These are phyloP conservation scores for Argentina silus DNA, from an alignment of 2,797 vertebrate genomes.

Conservation along the genomic window DNA sequence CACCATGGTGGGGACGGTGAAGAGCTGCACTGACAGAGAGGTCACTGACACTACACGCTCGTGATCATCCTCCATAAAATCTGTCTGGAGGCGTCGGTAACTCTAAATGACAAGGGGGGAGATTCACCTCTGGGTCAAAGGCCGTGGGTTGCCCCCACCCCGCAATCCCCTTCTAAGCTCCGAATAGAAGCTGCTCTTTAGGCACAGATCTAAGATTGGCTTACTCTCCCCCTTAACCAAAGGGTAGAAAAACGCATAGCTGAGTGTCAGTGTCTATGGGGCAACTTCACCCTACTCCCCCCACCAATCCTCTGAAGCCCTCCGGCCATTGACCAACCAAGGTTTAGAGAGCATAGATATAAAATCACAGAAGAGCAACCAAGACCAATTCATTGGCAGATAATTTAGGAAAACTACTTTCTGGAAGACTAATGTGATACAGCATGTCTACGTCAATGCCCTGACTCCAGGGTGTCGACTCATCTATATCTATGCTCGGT, in stretches of 20 bases:
- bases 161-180: background rate
- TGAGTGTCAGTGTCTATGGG: background rate
- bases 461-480: background rate
- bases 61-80: constrained; percentile 99
- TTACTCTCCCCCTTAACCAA: background rate
- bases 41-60: constrained; percentile 97
- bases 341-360: background rate
- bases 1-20: constrained; percentile 98
- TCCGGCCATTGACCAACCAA: background rate
- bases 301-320: background rate
- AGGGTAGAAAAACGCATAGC: background rate
- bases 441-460: background rate
- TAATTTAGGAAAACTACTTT: too few species aligned
- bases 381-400: too few species aligned
- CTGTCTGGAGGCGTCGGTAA: constrained; percentile 98
- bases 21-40: constrained; percentile 97
- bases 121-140: constrained; percentile 87
- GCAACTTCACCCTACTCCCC: background rate
- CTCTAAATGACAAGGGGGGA: constrained; percentile 90
- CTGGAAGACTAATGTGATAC: too few species aligned
- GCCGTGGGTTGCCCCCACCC: constrained; percentile 54
- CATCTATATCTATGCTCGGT: background rate
- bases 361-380: background rate
- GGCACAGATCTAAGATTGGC: background rate
- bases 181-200: background rate